Conservation (phyloP, 1,140 invertebrate species). For the Neotoxoptera formosana region DNA sequence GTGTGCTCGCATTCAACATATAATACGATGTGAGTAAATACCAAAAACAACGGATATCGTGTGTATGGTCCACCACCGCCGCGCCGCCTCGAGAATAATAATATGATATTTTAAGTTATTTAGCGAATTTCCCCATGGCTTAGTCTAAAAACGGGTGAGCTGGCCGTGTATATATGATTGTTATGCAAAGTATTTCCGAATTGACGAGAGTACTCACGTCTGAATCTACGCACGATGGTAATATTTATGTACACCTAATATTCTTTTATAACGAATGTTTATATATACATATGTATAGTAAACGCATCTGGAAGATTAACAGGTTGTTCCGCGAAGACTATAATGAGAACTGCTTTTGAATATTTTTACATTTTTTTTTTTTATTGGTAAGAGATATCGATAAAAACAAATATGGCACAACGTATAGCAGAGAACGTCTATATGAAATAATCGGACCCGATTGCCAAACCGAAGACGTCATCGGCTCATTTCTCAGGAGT, state of each 20-base stretch:
- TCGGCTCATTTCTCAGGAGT: not conserved
- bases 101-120: slow-evolving; percentile 1
- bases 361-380: not conserved
- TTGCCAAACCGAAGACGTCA: not conserved
- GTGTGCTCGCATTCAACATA: not conserved
- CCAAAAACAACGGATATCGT: not conserved
- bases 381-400: not conserved
- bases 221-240: not conserved
- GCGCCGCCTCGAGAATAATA: not conserved
- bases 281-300: not conserved
- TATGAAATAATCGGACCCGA: not conserved
- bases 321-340: not conserved
- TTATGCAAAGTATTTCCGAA: slow-evolving; percentile 9
- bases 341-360: not conserved
- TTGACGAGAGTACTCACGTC: not conserved
- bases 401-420: not conserved
- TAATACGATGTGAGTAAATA: not conserved
- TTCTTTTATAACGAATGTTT: not conserved
- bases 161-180: not conserved
- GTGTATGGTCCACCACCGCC: not conserved
- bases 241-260: not conserved
- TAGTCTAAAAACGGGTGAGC: not conserved
- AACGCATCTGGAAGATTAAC: not conserved
- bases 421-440: not conserved
- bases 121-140: not conserved